Percentiles rank a stretch among this genome's conserved stretches.
Conservation (phyloP, 2,797 vertebrate genomes). For the Ceryle rudis region DNA sequence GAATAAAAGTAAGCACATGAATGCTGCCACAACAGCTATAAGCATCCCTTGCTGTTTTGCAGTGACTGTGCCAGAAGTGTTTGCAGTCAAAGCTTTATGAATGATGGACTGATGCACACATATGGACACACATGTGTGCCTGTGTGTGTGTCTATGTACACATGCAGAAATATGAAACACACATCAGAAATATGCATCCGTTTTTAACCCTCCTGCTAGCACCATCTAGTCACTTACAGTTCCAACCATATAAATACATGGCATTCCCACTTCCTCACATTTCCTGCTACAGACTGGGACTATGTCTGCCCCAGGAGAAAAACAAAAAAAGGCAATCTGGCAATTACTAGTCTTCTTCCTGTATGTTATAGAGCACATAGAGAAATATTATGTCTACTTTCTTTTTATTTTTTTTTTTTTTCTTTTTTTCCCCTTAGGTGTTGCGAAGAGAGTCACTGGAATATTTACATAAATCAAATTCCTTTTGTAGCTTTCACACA, state of each 20-base stretch:
- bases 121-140: too few relatives aligned
- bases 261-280: background rate
- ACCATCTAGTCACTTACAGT: background rate
- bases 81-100: background rate
- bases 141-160: background rate
- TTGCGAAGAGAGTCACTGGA: background rate
- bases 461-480: background rate
- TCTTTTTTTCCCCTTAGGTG: background rate
- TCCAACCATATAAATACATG: background rate
- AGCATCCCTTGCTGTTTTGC: background rate
- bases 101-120: background rate
- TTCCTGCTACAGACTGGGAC: background rate
- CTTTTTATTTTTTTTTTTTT: rapidly evolving
- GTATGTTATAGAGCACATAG: background rate
- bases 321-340: background rate
- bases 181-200: background rate
- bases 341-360: background rate
- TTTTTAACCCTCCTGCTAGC: background rate
- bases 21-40: background rate
- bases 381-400: background rate
- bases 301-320: background rate
- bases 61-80: background rate
- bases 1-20: background rate
- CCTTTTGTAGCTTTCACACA: background rate
- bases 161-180: background rate